Evolutionary conservation across 2,797 vertebrate genomes (phyloP), one percentile per base, ranked within the genome.

Genomic region (Protosalanx chinensis): DNA sequence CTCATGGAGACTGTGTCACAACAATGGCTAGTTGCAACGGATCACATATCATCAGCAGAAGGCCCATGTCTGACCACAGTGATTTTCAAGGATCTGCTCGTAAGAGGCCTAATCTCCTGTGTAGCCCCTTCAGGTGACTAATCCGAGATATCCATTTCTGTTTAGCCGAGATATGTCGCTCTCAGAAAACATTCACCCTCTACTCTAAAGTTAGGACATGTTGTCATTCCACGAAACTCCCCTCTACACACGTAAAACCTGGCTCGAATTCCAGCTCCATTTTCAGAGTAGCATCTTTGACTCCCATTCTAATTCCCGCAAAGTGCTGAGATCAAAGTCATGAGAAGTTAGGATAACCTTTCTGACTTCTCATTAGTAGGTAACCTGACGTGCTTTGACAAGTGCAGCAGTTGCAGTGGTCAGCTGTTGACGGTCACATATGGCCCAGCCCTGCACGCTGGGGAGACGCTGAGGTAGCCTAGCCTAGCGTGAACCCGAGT

Each of bases 331-430:
- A 89, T 90, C 84, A 89, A 85, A 85, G 82, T 82, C 79, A 75
- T 85, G 76, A 82, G 82, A 89, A 87, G 88, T 91, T 84, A 76
- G 86, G 90, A 93, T 90, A 84, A 80, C 87, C 88, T 91, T 91
- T 93, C 93, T 93, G 93, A 90, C 88, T 90, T 88, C 91, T 94
- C 93, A 93, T 94, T 93, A 94, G 91, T 80, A 82, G 78, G 92
- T 92, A 94, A 94, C 81, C 81, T 84, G 92, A 96, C 89, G 90
- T 89, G 86, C 87, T 88, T 87, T 90, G 93, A 95, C 91, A 94
- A 89, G 91, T 83, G 84, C 85, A 93, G 85, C 89, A 84, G 89
- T 93, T 90, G 92, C 90, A 93, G 89, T 75, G 89, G 91, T 93
- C 88, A 68, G 88, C 91, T 90, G 87, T 88, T 90, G 87, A 91